These are phyloP conservation scores for Vulpes lagopus DNA, from an alignment of 2,113 vertebrate species.

Conservation along the genomic window DNA sequence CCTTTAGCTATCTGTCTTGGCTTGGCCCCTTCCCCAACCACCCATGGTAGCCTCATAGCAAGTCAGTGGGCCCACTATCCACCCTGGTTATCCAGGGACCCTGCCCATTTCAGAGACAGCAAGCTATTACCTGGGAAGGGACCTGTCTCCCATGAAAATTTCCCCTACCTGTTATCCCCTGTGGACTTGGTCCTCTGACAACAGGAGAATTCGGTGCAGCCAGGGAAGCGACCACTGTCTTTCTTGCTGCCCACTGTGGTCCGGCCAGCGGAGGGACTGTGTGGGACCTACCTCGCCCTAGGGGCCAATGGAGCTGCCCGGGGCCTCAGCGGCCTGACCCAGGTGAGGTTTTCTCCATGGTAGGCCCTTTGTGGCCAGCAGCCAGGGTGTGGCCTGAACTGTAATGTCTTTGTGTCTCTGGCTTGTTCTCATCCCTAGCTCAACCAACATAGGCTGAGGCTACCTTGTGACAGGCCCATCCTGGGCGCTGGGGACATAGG, in stretches of 20 bases:
- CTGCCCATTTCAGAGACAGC: conserved; percentile 43
- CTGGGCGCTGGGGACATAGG: neutral
- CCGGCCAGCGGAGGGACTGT: conserved; percentile 93
- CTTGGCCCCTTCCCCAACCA: neutral
- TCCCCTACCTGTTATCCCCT: neutral
- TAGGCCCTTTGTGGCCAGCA: conserved; percentile 13
- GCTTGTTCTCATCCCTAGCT: neutral
- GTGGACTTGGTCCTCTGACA: conserved; percentile 55
- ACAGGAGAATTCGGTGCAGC: conserved; percentile 92
- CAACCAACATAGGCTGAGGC: neutral
- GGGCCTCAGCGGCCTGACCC: conserved; percentile 94
- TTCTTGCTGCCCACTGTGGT: conserved; percentile 96
- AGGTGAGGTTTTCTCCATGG: conserved; percentile 86
- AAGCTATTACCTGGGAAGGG: neutral
- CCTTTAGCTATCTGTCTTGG: neutral
- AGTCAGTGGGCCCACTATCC: neutral
- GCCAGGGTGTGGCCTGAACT: neutral
- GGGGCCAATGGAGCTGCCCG: conserved; percentile 93
- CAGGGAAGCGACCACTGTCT: conserved; percentile 94
- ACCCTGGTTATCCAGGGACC: neutral
- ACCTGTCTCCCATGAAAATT: neutral
- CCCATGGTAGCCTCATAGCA: neutral
- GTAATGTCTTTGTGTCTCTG: neutral
- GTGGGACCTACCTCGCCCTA: conserved; percentile 95
- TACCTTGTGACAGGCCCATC: neutral